Conservation (phyloP, 2,797 vertebrate genomes). For the Gobio occitaniae region DNA sequence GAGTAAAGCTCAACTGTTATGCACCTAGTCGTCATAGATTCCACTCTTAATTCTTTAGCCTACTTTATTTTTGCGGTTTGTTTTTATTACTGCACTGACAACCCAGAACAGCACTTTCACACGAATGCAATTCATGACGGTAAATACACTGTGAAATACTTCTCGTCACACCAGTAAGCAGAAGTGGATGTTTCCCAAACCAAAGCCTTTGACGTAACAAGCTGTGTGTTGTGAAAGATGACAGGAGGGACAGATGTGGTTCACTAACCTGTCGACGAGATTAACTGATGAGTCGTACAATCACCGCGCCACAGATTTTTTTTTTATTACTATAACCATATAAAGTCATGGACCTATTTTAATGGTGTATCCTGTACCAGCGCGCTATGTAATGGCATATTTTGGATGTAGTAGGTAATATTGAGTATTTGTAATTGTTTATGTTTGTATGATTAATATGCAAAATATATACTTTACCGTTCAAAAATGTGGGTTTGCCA, state of each 20-base stretch:
- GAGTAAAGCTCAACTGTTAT: constrained; percentile 72
- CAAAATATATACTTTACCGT: neutral
- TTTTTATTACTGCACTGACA: neutral
- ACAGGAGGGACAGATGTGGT: constrained; percentile 59
- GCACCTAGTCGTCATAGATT: neutral
- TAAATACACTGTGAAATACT: constrained; percentile 11
- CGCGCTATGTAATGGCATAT: neutral
- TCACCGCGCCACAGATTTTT: neutral
- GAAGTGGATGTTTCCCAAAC: constrained; percentile 19
- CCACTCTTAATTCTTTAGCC: neutral
- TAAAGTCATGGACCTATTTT: constrained; percentile 6
- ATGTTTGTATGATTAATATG: neutral
- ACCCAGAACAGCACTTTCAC: neutral
- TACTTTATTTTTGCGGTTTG: neutral
- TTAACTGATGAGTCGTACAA: constrained; percentile 31
- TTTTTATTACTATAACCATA: neutral
- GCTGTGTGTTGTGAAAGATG: constrained; percentile 50
- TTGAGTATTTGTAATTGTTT: neutral
- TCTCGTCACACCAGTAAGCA: neutral
- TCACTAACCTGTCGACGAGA: constrained; percentile 52
- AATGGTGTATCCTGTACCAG: neutral
- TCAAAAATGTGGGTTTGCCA: neutral
- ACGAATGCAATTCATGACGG: neutral
- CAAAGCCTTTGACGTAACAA: constrained; percentile 52
- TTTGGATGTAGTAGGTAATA: neutral